Percentiles rank a stretch among this genome's conserved stretches.
Evolutionary conservation across 2,888 invertebrate genomes (phyloP).

Genomic region (Ametastegia equiseti): DNA sequence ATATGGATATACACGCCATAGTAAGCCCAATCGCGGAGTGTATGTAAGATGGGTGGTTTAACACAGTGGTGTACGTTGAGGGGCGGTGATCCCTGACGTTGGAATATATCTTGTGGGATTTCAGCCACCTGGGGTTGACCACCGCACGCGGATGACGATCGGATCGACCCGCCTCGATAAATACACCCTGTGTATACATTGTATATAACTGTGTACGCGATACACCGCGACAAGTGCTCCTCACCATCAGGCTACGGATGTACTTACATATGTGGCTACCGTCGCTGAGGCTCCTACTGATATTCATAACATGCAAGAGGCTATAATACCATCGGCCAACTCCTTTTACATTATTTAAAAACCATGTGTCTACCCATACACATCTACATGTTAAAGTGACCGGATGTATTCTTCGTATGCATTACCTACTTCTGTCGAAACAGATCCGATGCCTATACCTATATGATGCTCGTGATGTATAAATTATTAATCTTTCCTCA

Average conservation of each 20-base stretch:
- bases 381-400: not conserved
- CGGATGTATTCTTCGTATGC: not conserved
- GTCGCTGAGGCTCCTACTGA: not conserved
- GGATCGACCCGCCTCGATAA: conserved; percentile 19
- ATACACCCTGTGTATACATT: conserved; percentile 30
- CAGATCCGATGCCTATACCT: too few relatives aligned
- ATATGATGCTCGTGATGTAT: too few relatives aligned
- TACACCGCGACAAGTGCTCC: not conserved
- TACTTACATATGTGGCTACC: not conserved
- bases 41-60: not conserved
- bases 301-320: not conserved
- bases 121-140: conserved; percentile 36
- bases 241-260: not conserved
- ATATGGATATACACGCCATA: not conserved
- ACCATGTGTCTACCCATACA: too few relatives aligned
- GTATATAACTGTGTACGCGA: not conserved
- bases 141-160: conserved; percentile 26
- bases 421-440: too few relatives aligned
- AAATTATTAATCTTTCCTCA: too few relatives aligned
- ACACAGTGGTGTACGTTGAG: not conserved
- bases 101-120: conserved; percentile 40
- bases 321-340: not conserved
- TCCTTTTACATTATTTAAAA: conserved; percentile 1
- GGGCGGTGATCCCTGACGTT: conserved; percentile 27
- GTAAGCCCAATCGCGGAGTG: not conserved